A percentile compares a stretch with the other conserved stretches of the same genome.
Conservation (phyloP, 2,888 invertebrate species). For the Meteorus colon region DNA sequence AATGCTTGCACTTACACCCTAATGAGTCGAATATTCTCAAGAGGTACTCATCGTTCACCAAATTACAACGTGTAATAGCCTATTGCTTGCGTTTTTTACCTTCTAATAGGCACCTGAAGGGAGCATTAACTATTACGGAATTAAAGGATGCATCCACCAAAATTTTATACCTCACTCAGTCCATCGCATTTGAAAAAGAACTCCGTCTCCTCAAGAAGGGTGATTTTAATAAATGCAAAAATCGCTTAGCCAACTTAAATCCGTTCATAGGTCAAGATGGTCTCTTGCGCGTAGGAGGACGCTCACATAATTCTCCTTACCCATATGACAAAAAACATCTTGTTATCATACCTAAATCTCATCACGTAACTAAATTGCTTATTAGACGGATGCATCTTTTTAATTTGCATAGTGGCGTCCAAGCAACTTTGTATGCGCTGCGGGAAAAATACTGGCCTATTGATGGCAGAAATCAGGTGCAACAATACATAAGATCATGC, state of each 20-base stretch:
- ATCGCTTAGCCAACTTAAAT: slow-evolving; percentile 27
- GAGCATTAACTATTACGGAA: background rate
- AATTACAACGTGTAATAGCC: background rate
- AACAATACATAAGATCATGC: slow-evolving; percentile 43
- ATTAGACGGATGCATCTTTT: slow-evolving; percentile 52
- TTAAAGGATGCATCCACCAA: no score
- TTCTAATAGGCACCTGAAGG: background rate
- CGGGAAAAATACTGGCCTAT: slow-evolving; percentile 54
- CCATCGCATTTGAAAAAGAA: background rate
- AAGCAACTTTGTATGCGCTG: slow-evolving; percentile 50
- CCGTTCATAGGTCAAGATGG: slow-evolving; percentile 50
- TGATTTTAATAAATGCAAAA: no score
- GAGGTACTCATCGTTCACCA: slow-evolving; percentile 9
- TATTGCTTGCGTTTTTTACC: background rate
- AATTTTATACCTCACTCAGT: background rate
- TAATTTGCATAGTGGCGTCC: slow-evolving; percentile 55
- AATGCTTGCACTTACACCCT: slow-evolving; percentile 33
- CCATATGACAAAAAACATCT: slow-evolving; percentile 52
- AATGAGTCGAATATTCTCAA: background rate
- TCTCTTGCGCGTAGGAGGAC: slow-evolving; percentile 57
- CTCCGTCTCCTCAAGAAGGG: no score
- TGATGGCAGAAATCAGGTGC: slow-evolving; percentile 48
- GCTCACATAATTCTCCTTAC: slow-evolving; percentile 53
- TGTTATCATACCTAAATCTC: slow-evolving; percentile 54
- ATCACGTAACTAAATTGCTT: slow-evolving; percentile 56